Evolutionary conservation across 2,888 invertebrate genomes (phyloP), one percentile per base, ranked within the genome.

Genomic region (Torymus texanus): DNA sequence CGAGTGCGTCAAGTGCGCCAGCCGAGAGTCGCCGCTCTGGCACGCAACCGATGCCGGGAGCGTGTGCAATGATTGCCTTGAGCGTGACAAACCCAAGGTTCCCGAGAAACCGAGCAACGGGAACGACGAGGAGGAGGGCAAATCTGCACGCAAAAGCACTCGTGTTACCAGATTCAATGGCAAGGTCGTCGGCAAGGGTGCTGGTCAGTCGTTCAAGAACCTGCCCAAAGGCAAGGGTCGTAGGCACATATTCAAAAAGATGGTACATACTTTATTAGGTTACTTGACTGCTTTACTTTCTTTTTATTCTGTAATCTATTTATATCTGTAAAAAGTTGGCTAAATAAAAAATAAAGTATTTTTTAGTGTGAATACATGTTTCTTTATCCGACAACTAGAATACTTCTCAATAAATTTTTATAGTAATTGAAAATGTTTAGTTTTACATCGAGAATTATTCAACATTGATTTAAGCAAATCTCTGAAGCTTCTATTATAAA

Each of bases 211-310:
- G 80, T 50, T 80, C 81, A 83, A 91, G 77, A 83, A 88, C 0
- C 83, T 91, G 3, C 92, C 93, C 0, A 93, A 95, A 87, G 95
- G 96, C 1, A 94, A 95, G 85, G 95, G 95, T 16, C 92, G 97
- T 2, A 91, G 97, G 81, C 93, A 94, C 73, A 92, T 97, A 78
- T 95, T 96, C 86, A 96, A 96, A 89, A 94, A 95, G 85, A 93
- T 93, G 29, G 90, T 90, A 85, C 1, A 24, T 2, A 41, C n/a
- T 67, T 5, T n/a, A 8, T 41, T 41, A 24, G 4, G 14, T 41
- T 50, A 16, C 1, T 59, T 67, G 11, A 14, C 16, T 14, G 18
- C 24, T n/a, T 51, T 56, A 50, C 12, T 58, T 50, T 66, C n/a
- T n/a, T 58, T 16, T 21, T 21, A 21, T 21, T 2, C 21, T 21